phyloP scores from a whole-genome alignment of 1,140 invertebrate species.

The Hypothenemus hampei region DNA sequence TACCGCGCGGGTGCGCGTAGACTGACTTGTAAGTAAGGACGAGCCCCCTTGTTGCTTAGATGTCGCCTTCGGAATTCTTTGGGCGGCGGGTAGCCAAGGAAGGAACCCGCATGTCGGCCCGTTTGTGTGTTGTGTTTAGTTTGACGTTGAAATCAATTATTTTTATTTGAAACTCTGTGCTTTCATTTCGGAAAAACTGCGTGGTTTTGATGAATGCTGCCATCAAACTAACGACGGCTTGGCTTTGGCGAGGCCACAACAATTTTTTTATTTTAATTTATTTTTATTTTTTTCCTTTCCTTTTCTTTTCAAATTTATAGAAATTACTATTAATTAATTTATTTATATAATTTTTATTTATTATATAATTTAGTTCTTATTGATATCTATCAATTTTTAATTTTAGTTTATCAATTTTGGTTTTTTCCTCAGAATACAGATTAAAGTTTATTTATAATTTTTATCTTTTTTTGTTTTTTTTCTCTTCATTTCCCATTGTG shows the following conservation, averaged over 20 bases:
- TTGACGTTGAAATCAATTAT: conserved; percentile 35
- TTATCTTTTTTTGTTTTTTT: conserved; percentile 28
- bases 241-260: conserved; percentile 42
- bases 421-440: conserved; percentile 29
- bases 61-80: conserved; percentile 15
- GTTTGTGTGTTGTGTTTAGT: conserved; percentile 40
- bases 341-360: conserved; percentile 34
- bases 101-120: conserved; percentile 9
- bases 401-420: conserved; percentile 31
- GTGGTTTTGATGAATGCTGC: conserved; percentile 41
- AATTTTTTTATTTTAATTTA: conserved; percentile 28
- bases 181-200: conserved; percentile 25
- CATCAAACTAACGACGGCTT: conserved; percentile 34
- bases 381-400: conserved; percentile 33
- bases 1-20: conserved; percentile 17
- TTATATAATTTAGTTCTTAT: conserved; percentile 35
- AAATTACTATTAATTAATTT: conserved; percentile 22
- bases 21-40: conserved; percentile 31
- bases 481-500: conserved; percentile 31
- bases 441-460: conserved; percentile 38
- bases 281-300: conserved; percentile 28
- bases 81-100: neutral
- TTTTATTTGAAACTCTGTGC: conserved; percentile 32
- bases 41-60: conserved; percentile 25
- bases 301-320: conserved; percentile 1